phyloP scores from a whole-genome alignment of 1,140 invertebrate species.

The Myzus persicae region DNA sequence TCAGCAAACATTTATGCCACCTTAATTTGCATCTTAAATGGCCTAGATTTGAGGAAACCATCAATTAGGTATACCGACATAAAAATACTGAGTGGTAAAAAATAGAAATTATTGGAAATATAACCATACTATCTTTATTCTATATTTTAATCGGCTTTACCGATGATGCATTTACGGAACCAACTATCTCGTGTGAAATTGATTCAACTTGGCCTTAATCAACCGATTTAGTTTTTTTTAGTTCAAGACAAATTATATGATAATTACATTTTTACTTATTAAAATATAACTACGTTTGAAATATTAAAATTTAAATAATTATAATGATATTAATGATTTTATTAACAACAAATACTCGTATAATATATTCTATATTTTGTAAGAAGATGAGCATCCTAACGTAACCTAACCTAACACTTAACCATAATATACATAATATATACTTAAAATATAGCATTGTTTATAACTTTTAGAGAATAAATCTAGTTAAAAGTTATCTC shows the following conservation, averaged over 20 bases:
- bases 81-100: background rate
- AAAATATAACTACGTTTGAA: background rate
- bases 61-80: background rate
- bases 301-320: background rate
- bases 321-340: background rate
- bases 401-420: background rate
- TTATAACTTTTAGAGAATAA: background rate
- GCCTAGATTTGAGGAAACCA: background rate
- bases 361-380: background rate
- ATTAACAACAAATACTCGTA: background rate
- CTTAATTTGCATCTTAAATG: background rate
- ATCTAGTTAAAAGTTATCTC: background rate
- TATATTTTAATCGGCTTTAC: background rate
- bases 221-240: background rate
- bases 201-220: background rate
- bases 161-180: background rate
- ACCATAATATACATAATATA: background rate
- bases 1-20: background rate
- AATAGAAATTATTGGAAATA: background rate
- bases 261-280: background rate
- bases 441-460: background rate
- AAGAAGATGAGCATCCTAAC: background rate
- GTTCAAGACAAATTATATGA: background rate
- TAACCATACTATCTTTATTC: background rate
- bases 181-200: background rate